Conservation (phyloP, 2,888 invertebrate species). For the Monopis laevigella region DNA sequence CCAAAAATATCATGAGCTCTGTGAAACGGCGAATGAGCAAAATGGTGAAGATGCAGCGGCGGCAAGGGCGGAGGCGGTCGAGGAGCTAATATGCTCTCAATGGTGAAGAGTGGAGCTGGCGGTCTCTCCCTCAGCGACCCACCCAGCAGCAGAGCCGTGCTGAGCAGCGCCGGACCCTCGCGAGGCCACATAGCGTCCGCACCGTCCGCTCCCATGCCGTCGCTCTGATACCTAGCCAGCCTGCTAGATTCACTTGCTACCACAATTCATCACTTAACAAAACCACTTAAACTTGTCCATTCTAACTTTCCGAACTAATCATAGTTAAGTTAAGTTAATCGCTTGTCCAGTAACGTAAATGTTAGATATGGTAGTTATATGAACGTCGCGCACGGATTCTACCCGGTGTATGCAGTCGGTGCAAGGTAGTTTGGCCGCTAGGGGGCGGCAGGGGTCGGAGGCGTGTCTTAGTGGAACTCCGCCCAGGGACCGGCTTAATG, state of each 20-base stretch:
- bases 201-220: conserved; percentile 39
- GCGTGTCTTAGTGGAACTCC: conserved; percentile 40
- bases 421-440: conserved; percentile 15
- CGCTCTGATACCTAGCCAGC: conserved; percentile 24
- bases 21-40: conserved; percentile 71
- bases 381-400: neutral
- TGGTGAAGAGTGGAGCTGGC: conserved; percentile 77
- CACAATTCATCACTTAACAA: neutral
- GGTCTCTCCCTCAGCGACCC: conserved; percentile 55
- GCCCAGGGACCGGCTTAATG: conserved; percentile 47
- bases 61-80: conserved; percentile 69
- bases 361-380: neutral
- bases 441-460: conserved; percentile 16
- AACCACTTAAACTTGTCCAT: neutral
- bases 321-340: too few relatives aligned
- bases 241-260: conserved; percentile 16
- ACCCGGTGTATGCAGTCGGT: conserved; percentile 2
- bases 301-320: too few relatives aligned
- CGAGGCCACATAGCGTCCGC: conserved; percentile 40
- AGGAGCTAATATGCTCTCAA: conserved; percentile 86
- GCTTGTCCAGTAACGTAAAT: too few relatives aligned
- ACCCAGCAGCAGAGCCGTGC: conserved; percentile 62
- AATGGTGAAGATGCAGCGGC: conserved; percentile 66
- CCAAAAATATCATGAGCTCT: conserved; percentile 84
- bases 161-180: conserved; percentile 57